Base-by-base conservation (phyloP, 2,797 vertebrate species). In the Siniperca scherzeri region DNA sequence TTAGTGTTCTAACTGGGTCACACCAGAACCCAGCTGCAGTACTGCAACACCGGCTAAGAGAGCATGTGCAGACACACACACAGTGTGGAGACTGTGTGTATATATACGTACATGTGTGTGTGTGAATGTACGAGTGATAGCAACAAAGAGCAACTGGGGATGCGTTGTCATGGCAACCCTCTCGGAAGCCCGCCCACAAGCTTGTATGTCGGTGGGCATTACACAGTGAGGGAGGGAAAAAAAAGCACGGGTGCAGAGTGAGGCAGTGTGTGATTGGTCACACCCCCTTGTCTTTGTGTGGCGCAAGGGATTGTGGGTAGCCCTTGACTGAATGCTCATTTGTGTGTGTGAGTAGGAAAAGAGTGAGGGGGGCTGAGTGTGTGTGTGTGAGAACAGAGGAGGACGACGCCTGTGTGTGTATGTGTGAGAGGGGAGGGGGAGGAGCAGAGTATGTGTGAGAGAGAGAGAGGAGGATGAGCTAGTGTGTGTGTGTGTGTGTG, bases 211-310 rank as follows among this genome's bases (percentile, higher is more conserved):
- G 91, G 95, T 95, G 95, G 95, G 96, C 94, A 95, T 96, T 96
- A 94, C 92, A 94, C 95, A 91, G 94, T 89, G 92, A 91, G 92
- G 95, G 95, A 96, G 95, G 94, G 93, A 25, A 64, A 70, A 67
- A 72, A 94, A 93, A 88, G 77, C 82, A 84, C 79, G 91, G 89
- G 92, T 91, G 96, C 93, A 95, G 95, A 95, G 93, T 91, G 94
- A 95, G 95, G 95, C 95, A 90, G 95, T 92, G 86, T 96, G 96
- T 97, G 97, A 98, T 98, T 98, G 97, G 97, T 98, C 97, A 98
- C 97, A 97, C 97, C 97, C 97, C 97, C 96, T 96, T 97, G 96
- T 97, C 97, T 98, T 98, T 98, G 97, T 97, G 96, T 97, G 95
- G 94, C 89, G 96, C 93, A 85, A 93, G 89, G 97, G 91, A 97